Percentiles rank a stretch among this genome's conserved stretches.
Conservation (phyloP, 2,888 invertebrate genomes). For the Drosophila kambysellisi region DNA sequence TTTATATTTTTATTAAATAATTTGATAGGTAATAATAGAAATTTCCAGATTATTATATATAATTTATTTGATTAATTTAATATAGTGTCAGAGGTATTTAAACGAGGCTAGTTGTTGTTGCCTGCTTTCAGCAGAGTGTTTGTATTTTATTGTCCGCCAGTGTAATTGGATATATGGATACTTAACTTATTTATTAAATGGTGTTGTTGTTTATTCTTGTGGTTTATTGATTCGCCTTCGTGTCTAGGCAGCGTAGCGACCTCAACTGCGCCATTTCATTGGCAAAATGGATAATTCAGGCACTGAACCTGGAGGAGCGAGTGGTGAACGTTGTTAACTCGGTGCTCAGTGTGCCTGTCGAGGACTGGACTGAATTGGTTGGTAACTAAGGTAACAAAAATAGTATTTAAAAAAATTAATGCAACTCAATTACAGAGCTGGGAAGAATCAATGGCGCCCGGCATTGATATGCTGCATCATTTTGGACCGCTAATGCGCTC, state of each 20-base stretch:
- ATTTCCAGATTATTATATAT: not conserved
- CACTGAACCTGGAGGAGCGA: constrained; percentile 81
- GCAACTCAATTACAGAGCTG: constrained; percentile 75
- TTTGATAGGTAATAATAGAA: not conserved
- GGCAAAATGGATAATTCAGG: constrained; percentile 79
- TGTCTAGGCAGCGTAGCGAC: constrained; percentile 78
- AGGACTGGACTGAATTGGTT: constrained; percentile 84
- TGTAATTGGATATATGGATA: constrained; percentile 21
- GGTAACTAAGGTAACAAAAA: constrained; percentile 36
- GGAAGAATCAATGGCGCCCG: constrained; percentile 84
- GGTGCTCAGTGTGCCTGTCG: constrained; percentile 80
- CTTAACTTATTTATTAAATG: constrained; percentile 25
- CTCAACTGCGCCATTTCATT: constrained; percentile 82
- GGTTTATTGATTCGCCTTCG: constrained; percentile 12
- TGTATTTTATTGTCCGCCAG: constrained; percentile 8
- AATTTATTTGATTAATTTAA: not conserved
- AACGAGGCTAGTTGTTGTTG: not conserved
- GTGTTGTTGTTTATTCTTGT: constrained; percentile 29
- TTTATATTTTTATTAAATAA: not conserved
- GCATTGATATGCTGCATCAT: constrained; percentile 84
- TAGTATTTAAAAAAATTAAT: not conserved
- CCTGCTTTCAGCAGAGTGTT: not conserved
- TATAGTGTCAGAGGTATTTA: not conserved
- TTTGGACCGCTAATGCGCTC: constrained; percentile 82
- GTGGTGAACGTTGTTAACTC: constrained; percentile 78